Evolutionary conservation across 1,140 invertebrate species (phyloP), one percentile per base, ranked within the genome.

Genomic region (Sitodiplosis mosellana): DNA sequence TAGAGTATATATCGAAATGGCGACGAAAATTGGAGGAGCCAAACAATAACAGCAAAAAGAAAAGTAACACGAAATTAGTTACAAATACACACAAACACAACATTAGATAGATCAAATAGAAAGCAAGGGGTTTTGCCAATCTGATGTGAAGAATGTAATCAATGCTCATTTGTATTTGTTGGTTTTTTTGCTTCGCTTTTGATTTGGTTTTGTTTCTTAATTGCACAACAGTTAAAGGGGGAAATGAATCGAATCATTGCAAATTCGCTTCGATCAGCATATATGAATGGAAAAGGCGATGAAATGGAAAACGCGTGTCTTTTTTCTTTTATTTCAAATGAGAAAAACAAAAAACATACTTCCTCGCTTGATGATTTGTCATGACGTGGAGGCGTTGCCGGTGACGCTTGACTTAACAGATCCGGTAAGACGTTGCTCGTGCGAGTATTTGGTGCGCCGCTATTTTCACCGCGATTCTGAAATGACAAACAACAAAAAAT

Each of bases 351-450:
- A 43, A 51, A 53, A 68, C 76, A 74, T 69, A 93, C 89, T 84
- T 95, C 90, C 65, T 95, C 91, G 60, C 87, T 92, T 52, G 83
- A 85, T 45, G 84, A 82, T 62, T 92, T 91, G 69, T 94, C 89
- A 60, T 90, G 83, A 42, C 87, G 73, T 57, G 88, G 87, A 38
- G 82, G 80, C 33, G 78, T 81, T 55, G 83, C 82, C 47, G 86
- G 84, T 27, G 80, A 75, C 50, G 83, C 77, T 70, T 83, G 74
- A 58, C 89, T 92, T 42, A 97, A 74, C 50, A 97, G 74, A 70
- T 97, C 92, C 33, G 92, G 92, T 48, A 97, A 73, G 27, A 95
- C 91, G 40, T 83, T 87, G 66, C 85, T 89, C 48, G 84, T 85
- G 50, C 87, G 74, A 4, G 81, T 78, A 52, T 80, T 74, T 49